These are phyloP conservation scores for Acronicta leporina DNA, from an alignment of 2,888 invertebrate genomes.

Conservation along the genomic window DNA sequence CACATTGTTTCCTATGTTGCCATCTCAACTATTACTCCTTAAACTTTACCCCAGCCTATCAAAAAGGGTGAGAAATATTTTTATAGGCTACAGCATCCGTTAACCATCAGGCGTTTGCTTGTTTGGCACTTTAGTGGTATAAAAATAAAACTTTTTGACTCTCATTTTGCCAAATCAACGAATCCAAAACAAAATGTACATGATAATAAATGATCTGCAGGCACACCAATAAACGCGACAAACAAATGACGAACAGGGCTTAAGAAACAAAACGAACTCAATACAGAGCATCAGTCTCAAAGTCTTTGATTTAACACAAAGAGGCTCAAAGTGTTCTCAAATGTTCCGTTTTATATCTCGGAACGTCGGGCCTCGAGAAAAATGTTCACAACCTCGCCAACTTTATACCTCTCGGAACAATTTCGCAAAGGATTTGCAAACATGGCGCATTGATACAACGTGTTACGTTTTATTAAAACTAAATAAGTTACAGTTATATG, in stretches of 20 bases:
- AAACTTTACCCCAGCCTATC: no score
- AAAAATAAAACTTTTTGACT: no score
- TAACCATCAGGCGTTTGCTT: no score
- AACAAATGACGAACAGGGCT: slow-evolving; percentile 14
- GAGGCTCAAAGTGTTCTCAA: slow-evolving; percentile 24
- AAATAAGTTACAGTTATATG: not conserved
- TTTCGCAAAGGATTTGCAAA: slow-evolving; percentile 40
- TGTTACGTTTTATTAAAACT: slow-evolving; percentile 24
- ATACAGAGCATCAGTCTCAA: slow-evolving; percentile 20
- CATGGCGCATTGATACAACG: slow-evolving; percentile 21
- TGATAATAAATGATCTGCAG: slow-evolving; percentile 17
- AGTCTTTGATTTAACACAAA: slow-evolving; percentile 36
- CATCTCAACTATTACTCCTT: no score
- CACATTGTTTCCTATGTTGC: no score
- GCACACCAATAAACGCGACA: slow-evolving; percentile 12
- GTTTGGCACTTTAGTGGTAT: no score
- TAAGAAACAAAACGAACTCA: slow-evolving; percentile 9
- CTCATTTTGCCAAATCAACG: not conserved
- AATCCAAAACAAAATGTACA: not conserved
- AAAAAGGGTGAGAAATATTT: no score
- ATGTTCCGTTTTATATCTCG: slow-evolving; percentile 19
- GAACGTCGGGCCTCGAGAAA: slow-evolving; percentile 16
- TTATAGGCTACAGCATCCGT: no score
- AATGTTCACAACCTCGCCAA: slow-evolving; percentile 28
- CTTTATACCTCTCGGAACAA: slow-evolving; percentile 34